phyloP scores from a whole-genome alignment of 2,797 vertebrate genomes.

The Phaenicophaeus curvirostris region DNA sequence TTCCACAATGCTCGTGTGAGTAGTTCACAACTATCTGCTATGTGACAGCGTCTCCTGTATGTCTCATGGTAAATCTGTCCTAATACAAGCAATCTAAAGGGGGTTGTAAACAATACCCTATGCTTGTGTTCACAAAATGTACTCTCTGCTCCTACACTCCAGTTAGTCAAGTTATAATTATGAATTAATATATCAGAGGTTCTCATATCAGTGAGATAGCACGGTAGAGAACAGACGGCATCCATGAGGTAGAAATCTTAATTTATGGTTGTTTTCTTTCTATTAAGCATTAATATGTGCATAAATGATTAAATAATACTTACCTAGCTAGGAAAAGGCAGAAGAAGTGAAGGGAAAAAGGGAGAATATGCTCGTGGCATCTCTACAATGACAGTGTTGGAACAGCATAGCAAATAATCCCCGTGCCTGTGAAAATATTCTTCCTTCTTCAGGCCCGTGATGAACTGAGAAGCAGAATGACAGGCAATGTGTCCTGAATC shows the following conservation, averaged over 20 bases:
- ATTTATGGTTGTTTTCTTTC: neutral
- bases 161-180: neutral
- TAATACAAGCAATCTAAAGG: neutral
- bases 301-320: neutral
- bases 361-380: fast-evolving
- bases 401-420: neutral
- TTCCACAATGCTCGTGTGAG: neutral
- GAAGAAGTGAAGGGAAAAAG: neutral
- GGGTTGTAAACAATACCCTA: neutral
- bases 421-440: fast-evolving
- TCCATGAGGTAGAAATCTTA: neutral
- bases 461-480: neutral
- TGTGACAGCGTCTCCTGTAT: fast-evolving
- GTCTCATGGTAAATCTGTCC: neutral
- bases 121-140: neutral
- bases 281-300: neutral
- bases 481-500: neutral
- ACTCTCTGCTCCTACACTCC: neutral
- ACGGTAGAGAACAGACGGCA: neutral
- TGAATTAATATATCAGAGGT: neutral
- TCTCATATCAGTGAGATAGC: neutral
- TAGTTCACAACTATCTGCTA: neutral
- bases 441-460: neutral
- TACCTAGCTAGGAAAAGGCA: neutral
- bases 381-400: fast-evolving